Evolutionary conservation across 1,140 invertebrate species (phyloP), one percentile per base, ranked within the genome.

Genomic region (Papilio helenus): DNA sequence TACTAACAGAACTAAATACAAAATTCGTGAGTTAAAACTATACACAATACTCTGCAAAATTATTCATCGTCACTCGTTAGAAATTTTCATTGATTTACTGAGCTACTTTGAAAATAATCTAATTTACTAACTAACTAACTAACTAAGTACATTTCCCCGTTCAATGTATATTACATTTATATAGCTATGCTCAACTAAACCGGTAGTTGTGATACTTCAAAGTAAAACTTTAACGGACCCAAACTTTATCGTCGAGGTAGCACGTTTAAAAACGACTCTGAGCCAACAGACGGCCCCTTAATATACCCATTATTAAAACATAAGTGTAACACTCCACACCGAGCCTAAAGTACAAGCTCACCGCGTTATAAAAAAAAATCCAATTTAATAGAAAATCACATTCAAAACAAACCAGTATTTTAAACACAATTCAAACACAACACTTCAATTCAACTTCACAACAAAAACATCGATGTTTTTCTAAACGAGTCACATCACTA

Each of bases 401-500:
- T 68, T 16, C 1, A 16, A 68, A 29, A 68, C 61, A 68, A 68
- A 68, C 26, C 26, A 68, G 26, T 29, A 68, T 68, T 68, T 68
- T 16, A 68, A 29, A 29, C 26, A 34, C 14, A 68, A 26, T 16
- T 29, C 23, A 26, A 26, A 29, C 58, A 65, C 58, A 65, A 65
- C 61, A 68, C 61, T 61, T 26, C 14, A 46, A 61, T 68, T 68
- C 26, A 68, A 68, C 61, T 68, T 68, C 61, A 68, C 10, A 68
- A 68, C 61, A 29, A 20, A 68, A 68, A 68, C 61, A 68, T 68
- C 61, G 61, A 68, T 68, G 61, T 68, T 68, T 68, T 34, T 34
- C 14, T 34, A 68, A 68, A 68, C 61, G 61, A 68, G 26, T 68
- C 61, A 68, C 61, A 68, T 68, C 61, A 68, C 61, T 68, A 68